Evolutionary conservation across 2,797 vertebrate species (phyloP), one percentile per base, ranked within the genome.

Genomic region (Anguilla marmorata): DNA sequence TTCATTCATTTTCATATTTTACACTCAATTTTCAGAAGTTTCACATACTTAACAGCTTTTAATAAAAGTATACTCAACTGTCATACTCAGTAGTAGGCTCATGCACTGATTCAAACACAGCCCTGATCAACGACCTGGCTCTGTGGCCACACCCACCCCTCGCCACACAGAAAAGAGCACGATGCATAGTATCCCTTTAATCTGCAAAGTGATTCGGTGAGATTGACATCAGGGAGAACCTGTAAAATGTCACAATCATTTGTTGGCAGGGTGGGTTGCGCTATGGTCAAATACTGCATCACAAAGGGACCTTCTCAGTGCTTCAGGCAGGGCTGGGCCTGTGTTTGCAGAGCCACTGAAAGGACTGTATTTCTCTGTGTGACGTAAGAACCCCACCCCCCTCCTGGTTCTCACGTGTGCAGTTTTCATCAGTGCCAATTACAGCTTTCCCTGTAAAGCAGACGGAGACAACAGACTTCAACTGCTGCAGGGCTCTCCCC

Each of bases 361-460:
- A 24, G 30, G 48, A 72, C 11, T 5, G 0, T 33, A n/a, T 66
- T 45, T 48, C 58, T 58, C 33, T 21, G 52, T 84, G 41, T 14
- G 41, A 56, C 50, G 48, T 54, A 48, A 54, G 6, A 30, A 54
- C 48, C 50, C 8, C 33, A 16, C 21, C 30, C 84, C 33, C 27
- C 27, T 85, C 27, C 54, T 5, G 33, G 56, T 52, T 63, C 58
- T 87, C 58, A 45, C 41, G 41, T 33, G 21, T 52, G 58, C 56
- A 33, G 41, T 66, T 66, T 82, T 41, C 52, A 82, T 84, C 82
- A 52, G 82, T 48, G 24, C 48, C 82, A 84, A 54, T 33, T 54
- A 56, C 50, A 12, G 41, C 45, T n/a, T 50, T 14, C n/a, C 50
- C n/a, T 54, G 48, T 84, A 54, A 56, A 84, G n/a, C 52, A 56